phyloP scores from a whole-genome alignment of 2,113 vertebrate genomes.

The Mus pahari region DNA sequence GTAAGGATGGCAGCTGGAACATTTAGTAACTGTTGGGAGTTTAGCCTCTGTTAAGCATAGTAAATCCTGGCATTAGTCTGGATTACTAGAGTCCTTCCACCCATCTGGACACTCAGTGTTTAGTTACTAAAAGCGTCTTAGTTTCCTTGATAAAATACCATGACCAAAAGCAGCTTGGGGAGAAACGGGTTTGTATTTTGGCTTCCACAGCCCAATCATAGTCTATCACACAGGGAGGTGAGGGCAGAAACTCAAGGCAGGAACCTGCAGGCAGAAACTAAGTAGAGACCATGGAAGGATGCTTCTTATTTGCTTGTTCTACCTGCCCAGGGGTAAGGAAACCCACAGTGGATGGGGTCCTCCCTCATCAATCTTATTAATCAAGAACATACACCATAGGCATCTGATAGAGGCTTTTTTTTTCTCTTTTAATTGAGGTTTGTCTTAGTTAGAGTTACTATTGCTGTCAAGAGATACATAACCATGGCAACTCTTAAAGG shows the following conservation, averaged over 20 bases:
- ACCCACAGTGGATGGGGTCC: not conserved
- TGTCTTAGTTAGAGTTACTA: not conserved
- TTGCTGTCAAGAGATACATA: not conserved
- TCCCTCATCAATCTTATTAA: not conserved
- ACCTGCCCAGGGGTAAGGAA: not conserved
- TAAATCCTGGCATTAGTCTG: not conserved
- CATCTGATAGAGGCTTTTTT: not conserved
- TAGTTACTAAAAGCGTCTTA: not conserved
- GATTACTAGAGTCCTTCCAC: not conserved
- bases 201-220: not conserved
- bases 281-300: not conserved
- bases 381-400: not conserved
- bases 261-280: not conserved
- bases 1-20: not conserved
- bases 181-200: not conserved
- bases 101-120: not conserved
- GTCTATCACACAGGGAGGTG: not conserved
- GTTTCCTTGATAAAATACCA: not conserved
- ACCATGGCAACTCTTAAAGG: not conserved
- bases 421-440: not conserved
- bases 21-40: not conserved
- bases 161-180: not conserved
- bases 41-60: not conserved
- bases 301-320: not conserved
- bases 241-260: not conserved